Evolutionary conservation across 1,140 invertebrate genomes (phyloP).

Genomic region (Lucilia sericata): DNA sequence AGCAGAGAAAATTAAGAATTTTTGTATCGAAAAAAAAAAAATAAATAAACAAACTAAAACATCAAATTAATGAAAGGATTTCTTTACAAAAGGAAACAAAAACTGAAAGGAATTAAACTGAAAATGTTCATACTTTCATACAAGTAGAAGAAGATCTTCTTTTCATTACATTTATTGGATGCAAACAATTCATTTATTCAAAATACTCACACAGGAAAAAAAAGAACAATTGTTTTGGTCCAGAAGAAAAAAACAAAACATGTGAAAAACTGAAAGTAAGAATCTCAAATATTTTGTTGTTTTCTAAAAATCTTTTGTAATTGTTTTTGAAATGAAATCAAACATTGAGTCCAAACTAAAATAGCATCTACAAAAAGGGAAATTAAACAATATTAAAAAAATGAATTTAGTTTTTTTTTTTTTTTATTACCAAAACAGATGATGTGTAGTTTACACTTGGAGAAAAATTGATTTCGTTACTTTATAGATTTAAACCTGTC

Average conservation of each 20-base stretch:
- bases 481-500: neutral
- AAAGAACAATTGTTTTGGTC: neutral
- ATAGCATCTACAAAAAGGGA: neutral
- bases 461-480: neutral
- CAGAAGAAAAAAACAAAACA: neutral
- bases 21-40: neutral
- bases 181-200: neutral
- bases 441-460: neutral
- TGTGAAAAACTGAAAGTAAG: constrained; percentile 19
- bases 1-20: neutral
- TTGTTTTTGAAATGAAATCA: constrained; percentile 24
- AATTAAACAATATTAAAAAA: neutral
- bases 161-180: neutral
- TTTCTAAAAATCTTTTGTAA: neutral
- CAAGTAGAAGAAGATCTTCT: neutral
- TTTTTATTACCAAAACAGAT: neutral
- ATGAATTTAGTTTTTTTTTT: neutral
- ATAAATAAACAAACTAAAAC: neutral
- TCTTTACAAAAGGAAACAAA: neutral
- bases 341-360: neutral
- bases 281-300: constrained; percentile 7
- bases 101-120: neutral
- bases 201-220: neutral
- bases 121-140: neutral
- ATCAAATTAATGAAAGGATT: constrained; percentile 28